Evolutionary conservation across 2,888 invertebrate genomes (phyloP), one percentile per base, ranked within the genome.

Genomic region (Cartodere bifasciata): DNA sequence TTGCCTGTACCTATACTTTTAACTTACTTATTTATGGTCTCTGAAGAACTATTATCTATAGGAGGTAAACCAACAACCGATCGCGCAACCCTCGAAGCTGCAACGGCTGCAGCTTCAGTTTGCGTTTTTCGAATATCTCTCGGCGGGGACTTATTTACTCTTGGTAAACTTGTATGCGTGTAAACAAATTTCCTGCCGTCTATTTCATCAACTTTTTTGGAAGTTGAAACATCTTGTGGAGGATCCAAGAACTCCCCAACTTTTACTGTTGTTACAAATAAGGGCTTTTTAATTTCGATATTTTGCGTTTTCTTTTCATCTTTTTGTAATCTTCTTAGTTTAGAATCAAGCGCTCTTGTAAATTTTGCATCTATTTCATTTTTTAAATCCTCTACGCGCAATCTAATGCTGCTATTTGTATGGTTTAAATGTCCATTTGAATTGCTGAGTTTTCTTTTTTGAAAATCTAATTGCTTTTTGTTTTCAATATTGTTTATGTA

Each of bases 201-300:
- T 24, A 40, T 45, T 14, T 28, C 29, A 12, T 27, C 20, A 4
- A 24, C 28, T 29, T 39, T 30, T 28, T 31, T 22, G 10, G 24
- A 10, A 3, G 23, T 27, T 13, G 38, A 60, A 49, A 38, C 55
- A 43, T 50, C 47, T 24, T 48, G 47, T 1, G 83, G 80, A 4
- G 86, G 85, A 49, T 79, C 73, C 40, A 85, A 60, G 53, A 85
- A 86, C 46, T 75, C 72, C 2, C 86, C 86, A 29, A 71, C 72
- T 45, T 76, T 79, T 23, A 86, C 86, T 0, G 84, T 84, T 6
- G 83, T 84, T 40, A 85, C 74, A 51, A 86, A 86, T n/a, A n/a
- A n/a, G 6, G 82, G 71, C 35, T 63, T 65, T 21, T 50, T 49
- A 1, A 53, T 42, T 29, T 10, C 29, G 28, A 6, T 36, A 34